These are phyloP conservation scores for Himantopus leucocephalus DNA, from an alignment of 2,113 vertebrate species.

Conservation along the genomic window DNA sequence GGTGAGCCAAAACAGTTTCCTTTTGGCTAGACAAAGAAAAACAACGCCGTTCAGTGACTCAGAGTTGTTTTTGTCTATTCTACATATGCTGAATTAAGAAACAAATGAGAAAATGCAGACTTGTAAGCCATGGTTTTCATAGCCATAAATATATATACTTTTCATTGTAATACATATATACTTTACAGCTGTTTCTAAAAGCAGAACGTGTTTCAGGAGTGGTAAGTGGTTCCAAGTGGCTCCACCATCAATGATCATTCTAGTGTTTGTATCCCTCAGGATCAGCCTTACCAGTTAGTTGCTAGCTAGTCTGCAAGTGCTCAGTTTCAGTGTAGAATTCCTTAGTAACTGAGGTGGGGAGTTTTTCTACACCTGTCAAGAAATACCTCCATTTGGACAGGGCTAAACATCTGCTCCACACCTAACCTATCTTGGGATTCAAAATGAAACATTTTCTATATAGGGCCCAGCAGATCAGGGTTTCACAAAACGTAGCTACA, in stretches of 20 bases:
- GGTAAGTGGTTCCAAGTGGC: neutral
- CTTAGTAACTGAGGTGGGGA: neutral
- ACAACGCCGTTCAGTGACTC: neutral
- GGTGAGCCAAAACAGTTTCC: neutral
- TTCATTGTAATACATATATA: neutral
- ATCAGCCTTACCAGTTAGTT: neutral
- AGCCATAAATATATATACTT: fast-evolving
- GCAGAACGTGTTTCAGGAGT: neutral
- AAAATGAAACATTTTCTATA: neutral
- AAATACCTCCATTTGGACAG: neutral
- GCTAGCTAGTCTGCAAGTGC: neutral
- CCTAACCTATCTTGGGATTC: neutral
- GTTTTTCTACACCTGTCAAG: neutral
- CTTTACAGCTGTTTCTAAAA: neutral
- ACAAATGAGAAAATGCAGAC: neutral
- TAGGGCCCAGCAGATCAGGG: neutral
- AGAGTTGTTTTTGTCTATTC: neutral
- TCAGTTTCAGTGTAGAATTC: neutral
- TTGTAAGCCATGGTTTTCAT: neutral
- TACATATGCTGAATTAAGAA: neutral
- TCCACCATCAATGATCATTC: neutral
- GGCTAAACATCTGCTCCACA: neutral
- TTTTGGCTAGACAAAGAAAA: neutral
- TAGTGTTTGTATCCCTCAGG: neutral
- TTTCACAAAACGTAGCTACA: neutral